Evolutionary conservation across 2,113 vertebrate genomes (phyloP).

Genomic region (Chrysochloris asiatica): DNA sequence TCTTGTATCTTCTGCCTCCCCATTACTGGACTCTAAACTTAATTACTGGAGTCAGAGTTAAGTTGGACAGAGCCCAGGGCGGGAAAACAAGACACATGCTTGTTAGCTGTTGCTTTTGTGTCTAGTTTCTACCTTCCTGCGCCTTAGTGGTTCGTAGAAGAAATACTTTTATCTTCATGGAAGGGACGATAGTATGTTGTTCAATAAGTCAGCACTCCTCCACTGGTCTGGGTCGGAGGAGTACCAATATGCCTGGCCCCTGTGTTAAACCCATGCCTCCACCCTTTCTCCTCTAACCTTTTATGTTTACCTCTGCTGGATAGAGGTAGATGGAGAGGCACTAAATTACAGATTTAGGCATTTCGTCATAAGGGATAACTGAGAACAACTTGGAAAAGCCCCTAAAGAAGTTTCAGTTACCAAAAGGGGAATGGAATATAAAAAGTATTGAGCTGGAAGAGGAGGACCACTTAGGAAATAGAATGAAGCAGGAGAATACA

Average conservation of each 20-base stretch:
- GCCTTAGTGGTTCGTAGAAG: not conserved
- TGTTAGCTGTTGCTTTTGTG: slow-evolving; percentile 23
- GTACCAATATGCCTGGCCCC: not conserved
- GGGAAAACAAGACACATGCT: not conserved
- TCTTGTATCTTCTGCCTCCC: not conserved
- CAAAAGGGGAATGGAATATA: not conserved
- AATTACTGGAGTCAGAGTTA: not conserved
- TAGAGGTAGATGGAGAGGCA: not conserved
- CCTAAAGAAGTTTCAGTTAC: not conserved
- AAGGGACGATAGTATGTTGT: slow-evolving; percentile 33
- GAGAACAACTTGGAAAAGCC: slow-evolving; percentile 14
- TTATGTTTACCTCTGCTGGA: not conserved
- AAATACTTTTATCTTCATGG: slow-evolving; percentile 1
- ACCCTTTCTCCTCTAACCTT: not conserved
- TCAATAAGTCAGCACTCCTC: slow-evolving; percentile 58
- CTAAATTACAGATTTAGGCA: slow-evolving; percentile 14
- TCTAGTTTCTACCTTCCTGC: not conserved
- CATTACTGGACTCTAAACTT: not conserved
- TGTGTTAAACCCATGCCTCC: not conserved
- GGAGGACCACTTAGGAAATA: not conserved
- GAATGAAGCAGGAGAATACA: slow-evolving; percentile 26
- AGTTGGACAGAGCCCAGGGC: not conserved
- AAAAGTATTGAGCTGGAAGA: not conserved
- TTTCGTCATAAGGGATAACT: not conserved
- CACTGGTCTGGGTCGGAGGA: slow-evolving; percentile 5